Conservation (phyloP, 2,888 invertebrate genomes). For the Autographa gamma region DNA sequence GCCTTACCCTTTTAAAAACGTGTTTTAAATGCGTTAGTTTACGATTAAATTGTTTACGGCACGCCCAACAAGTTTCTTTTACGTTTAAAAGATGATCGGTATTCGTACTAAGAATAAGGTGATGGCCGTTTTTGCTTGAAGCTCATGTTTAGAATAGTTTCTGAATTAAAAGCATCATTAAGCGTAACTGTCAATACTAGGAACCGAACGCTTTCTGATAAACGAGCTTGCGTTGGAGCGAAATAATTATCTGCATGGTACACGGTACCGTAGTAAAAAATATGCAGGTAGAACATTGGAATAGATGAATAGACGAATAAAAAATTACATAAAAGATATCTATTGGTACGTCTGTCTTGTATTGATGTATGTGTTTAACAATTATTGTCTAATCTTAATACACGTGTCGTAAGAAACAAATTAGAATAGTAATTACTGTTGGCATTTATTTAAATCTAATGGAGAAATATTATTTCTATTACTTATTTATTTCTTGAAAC, state of each 20-base stretch:
- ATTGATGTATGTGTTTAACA: neutral
- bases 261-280: constrained; percentile 1
- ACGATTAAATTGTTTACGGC: constrained; percentile 29
- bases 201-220: constrained; percentile 14
- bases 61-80: constrained; percentile 35
- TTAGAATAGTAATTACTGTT: too few species aligned
- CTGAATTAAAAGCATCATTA: constrained; percentile 37
- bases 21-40: constrained; percentile 44
- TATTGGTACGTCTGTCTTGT: neutral
- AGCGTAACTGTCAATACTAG: constrained; percentile 18
- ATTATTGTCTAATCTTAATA: neutral
- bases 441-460: too few species aligned
- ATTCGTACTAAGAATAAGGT: constrained; percentile 28
- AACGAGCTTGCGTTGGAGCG: neutral
- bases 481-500: too few species aligned
- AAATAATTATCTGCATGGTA: constrained; percentile 6
- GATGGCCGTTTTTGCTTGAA: constrained; percentile 14
- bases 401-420: neutral
- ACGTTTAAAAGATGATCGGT: constrained; percentile 23
- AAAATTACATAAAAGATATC: neutral
- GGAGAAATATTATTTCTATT: too few species aligned
- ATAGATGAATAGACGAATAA: neutral
- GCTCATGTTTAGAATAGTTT: constrained; percentile 15
- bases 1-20: constrained; percentile 48
- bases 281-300: neutral